phyloP scores from a whole-genome alignment of 1,140 invertebrate genomes.

The Triops longicaudatus region DNA sequence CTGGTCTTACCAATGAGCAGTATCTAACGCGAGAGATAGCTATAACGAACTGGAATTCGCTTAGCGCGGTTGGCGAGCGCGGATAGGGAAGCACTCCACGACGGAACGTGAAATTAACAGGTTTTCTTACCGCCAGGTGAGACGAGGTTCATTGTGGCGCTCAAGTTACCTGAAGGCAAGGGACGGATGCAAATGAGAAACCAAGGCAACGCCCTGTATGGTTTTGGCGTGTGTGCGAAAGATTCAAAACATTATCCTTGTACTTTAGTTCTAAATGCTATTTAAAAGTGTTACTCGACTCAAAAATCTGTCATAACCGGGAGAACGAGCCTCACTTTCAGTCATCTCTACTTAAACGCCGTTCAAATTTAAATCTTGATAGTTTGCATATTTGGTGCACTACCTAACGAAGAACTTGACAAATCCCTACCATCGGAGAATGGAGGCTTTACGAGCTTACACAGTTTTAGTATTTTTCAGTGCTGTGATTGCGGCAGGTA shows the following conservation, averaged over 20 bases:
- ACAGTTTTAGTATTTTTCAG: background rate
- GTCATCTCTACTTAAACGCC: background rate
- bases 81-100: too few relatives aligned
- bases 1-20: too few relatives aligned
- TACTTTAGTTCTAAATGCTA: background rate
- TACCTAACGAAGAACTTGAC: background rate
- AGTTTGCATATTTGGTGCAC: too few relatives aligned
- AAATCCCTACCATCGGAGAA: background rate
- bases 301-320: background rate
- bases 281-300: background rate
- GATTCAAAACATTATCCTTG: conserved; percentile 10
- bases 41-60: too few relatives aligned
- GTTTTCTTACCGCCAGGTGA: background rate
- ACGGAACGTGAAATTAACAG: background rate
- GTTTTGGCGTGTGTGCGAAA: background rate
- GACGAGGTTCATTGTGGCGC: background rate
- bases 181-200: background rate
- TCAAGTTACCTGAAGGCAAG: background rate
- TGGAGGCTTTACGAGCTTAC: background rate
- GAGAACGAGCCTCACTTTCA: background rate
- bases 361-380: too few relatives aligned
- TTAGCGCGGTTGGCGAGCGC: too few relatives aligned
- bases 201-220: conserved; percentile 1
- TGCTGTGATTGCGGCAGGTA: background rate
- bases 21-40: too few relatives aligned